phyloP scores from a whole-genome alignment of 2,113 vertebrate species.

The Thalassarche chlororhynchos region DNA sequence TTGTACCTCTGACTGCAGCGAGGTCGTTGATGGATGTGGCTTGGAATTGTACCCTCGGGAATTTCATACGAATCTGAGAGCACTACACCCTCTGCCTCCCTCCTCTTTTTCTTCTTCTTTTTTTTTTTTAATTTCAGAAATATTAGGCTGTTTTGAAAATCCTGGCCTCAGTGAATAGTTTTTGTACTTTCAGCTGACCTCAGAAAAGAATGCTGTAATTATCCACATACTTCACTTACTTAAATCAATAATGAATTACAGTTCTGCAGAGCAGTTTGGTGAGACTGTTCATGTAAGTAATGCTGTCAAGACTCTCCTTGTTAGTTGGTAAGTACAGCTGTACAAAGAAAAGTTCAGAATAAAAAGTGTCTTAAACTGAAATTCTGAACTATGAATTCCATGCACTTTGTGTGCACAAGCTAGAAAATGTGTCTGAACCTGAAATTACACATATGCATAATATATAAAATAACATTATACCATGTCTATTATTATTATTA shows the following conservation, averaged over 20 bases:
- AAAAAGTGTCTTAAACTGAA: not conserved
- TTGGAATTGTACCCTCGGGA: not conserved
- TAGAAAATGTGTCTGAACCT: not conserved
- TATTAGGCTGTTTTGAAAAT: not conserved
- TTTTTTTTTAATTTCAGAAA: not conserved
- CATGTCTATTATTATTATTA: not conserved
- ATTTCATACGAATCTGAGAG: too few species aligned
- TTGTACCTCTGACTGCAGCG: not conserved
- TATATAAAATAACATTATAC: not conserved
- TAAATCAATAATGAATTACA: not conserved
- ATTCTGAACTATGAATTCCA: not conserved
- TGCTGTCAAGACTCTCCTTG: not conserved
- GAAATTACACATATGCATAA: rapidly evolving
- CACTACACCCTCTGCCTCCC: rapidly evolving
- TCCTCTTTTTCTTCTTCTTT: too few species aligned
- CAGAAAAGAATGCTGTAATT: not conserved
- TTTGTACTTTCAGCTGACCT: not conserved
- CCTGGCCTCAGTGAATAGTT: not conserved
- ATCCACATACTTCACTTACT: not conserved
- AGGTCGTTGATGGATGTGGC: not conserved
- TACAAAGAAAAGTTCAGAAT: not conserved
- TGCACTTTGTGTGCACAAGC: not conserved
- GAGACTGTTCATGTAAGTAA: not conserved
- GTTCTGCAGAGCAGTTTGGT: not conserved
- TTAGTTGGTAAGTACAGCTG: not conserved